Evolutionary conservation across 2,888 invertebrate genomes (phyloP).

Genomic region (Busseola fusca): DNA sequence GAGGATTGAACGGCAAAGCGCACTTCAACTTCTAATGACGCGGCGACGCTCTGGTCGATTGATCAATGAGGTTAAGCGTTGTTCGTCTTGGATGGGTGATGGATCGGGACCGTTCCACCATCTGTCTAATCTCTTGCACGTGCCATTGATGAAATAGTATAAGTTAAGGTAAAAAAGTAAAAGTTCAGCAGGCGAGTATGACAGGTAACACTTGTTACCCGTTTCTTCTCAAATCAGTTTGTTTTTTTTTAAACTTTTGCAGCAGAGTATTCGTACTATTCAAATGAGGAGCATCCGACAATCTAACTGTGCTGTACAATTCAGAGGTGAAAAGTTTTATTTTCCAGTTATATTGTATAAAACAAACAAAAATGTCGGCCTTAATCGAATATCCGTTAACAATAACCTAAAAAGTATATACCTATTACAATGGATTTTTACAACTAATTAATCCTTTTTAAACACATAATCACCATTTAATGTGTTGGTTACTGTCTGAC

Average conservation of each 20-base stretch:
- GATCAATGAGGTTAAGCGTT: constrained; percentile 31
- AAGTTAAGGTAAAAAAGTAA: not conserved
- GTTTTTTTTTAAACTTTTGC: too few species aligned
- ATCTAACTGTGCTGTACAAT: constrained; percentile 44
- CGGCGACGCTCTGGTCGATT: constrained; percentile 22
- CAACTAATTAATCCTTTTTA: constrained; percentile 73
- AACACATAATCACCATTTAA: constrained; percentile 71
- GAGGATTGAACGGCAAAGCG: constrained; percentile 6
- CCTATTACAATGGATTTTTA: constrained; percentile 56
- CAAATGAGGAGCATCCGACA: constrained; percentile 33
- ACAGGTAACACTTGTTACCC: not conserved
- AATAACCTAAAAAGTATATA: constrained; percentile 31
- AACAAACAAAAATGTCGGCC: constrained; percentile 48
- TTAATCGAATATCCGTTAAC: constrained; percentile 55
- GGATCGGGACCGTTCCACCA: not conserved
- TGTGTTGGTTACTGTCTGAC: constrained; percentile 68
- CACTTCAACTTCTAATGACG: constrained; percentile 16
- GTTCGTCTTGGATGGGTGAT: constrained; percentile 35
- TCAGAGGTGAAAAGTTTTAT: constrained; percentile 14
- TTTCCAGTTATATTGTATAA: constrained; percentile 37
- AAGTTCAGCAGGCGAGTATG: not conserved
- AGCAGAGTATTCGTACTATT: constrained; percentile 9
- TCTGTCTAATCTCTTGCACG: not conserved
- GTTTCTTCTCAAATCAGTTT: not conserved
- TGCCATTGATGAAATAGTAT: too few species aligned